Base-by-base conservation (phyloP, 1,140 invertebrate genomes). In the Scaptodrosophila lebanonensis region DNA sequence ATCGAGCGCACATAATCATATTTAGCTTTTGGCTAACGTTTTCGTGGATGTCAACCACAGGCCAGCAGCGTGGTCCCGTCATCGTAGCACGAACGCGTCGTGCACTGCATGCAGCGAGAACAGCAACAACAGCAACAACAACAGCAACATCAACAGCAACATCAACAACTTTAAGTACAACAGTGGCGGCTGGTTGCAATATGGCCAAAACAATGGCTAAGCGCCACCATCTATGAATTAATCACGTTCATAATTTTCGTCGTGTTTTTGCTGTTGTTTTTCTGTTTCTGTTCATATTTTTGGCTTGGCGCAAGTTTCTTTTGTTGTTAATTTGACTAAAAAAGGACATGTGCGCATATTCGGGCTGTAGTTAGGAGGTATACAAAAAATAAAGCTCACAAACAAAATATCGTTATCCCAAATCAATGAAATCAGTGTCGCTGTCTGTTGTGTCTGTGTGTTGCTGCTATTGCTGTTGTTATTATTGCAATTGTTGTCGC, bases 171-270 rank as follows among this genome's bases (percentile, higher is more conserved):
- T n/a, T n/a, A n/a, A n/a, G n/a, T n/a, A n/a, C n/a, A n/a, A n/a
- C n/a, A n/a, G n/a, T n/a, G n/a, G 36, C 20, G 27, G 13, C 42
- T 40, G 49, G 30, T n/a, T 25, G 22, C 51, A 58, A 53, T 36
- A 39, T 52, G 69, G 32, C 65, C 65, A 65, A 61, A 82, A 82
- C 75, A 82, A 82, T 76, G 61, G 76, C 69, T 62, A 82, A 63
- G 75, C 75, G 75, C 73, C 75, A 82, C 69, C 75, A 82, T 82
- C 75, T 79, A 82, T 82, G 75, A 82, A 82, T 82, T 82, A 82
- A 82, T 82, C 75, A 82, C 70, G 75, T 82, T 82, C 75, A 82
- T 82, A 82, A 83, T 82, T 79, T 82, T 49, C 60, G 40, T 79
- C 73, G 75, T 79, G 73, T 82, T 62, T 52, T 15, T 13, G 15